Evolutionary conservation across 2,113 vertebrate species (phyloP), one percentile per base, ranked within the genome.

Genomic region (Apteryx mantelli): DNA sequence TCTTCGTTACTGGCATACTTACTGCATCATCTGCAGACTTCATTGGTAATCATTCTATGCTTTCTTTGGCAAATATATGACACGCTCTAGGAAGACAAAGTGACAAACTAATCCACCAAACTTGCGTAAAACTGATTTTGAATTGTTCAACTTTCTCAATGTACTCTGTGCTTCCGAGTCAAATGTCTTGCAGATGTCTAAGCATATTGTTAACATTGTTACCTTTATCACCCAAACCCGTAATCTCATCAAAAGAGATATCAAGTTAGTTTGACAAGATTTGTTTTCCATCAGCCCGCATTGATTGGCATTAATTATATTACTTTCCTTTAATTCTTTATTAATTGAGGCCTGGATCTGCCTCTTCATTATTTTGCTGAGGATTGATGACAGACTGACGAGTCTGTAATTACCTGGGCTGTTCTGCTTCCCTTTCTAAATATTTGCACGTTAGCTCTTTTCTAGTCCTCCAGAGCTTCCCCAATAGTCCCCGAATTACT

Each of bases 271-370:
- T 84, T 96, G 97, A 96, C 96, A 96, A 92, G 97, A 93, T 94
- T 96, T 96, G 90, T 96, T 97, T 96, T 92, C 95, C 77, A 93
- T 93, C 95, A 91, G 82, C 86, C 90, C 48, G 2, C 13, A 68
- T 75, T 97, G 97, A 96, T 91, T 97, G 97, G 93, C 97, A 96
- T 96, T 96, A 96, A 96, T 96, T 96, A 86, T 93, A 96, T 97
- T 94, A 96, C 93, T 60, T 92, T 81, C 61, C 91, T 88, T 94
- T 96, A 96, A 97, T 97, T 97, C 97, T 96, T 95, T 93, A 96
- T 97, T 97, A 97, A 97, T 96, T 95, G 95, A 96, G 92, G 95
- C 92, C 91, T 82, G 93, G 86, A 96, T 96, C 96, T 97, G 96
- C 96, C 96, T 91, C 91, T 96, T 93, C 46, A 78, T 95, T 96